Base-by-base conservation (phyloP, 2,888 invertebrate genomes). In the Choristoneura rosaceana region DNA sequence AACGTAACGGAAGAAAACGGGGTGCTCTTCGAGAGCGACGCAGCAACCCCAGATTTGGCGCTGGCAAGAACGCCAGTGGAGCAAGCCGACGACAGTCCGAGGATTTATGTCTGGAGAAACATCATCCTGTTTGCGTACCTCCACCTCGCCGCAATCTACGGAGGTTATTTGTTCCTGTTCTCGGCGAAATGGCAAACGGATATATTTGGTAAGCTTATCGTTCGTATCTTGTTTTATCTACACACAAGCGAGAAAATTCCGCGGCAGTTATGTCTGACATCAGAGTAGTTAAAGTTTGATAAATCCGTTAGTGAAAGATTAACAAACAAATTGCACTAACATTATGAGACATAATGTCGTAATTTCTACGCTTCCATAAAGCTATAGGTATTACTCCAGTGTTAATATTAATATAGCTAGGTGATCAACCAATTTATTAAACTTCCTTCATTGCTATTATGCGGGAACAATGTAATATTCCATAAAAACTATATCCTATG, bases 31-130 rank as follows among this genome's bases (percentile, higher is more conserved):
- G 94, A 94, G 80, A 88, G 84, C 34, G 94, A 94, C 74, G 94
- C 92, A 12, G 87, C 87, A 0, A 94, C 94, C 10, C 88, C 92
- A 3, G 94, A 94, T 76, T 78, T 94, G 80, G 94, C 90, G 0
- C 85, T 94, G 12, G 78, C 86, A 3, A 84, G 76, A 10, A 71
- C 88, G n/a, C 90, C 93, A 12, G 83, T 92, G n/a, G 87, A 88
- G 74, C 87, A 88, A 77, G 95, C 96, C 0, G 95, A 96, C 71
- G 92, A 93, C 73, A 89, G 94, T 59, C 95, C 95, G 73, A 84
- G 94, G 50, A 91, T 95, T 83, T 87, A 97, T 62, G 98, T 98
- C 8, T 98, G 98, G 98, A 95, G 97, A 78, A 98, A 98, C 85
- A 97, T 98, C 64, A 88, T 96, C n/a, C 94, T 97, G 0, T 98